These are phyloP conservation scores for Temnothorax rugatulus DNA, from an alignment of 2,888 invertebrate genomes.

Conservation along the genomic window DNA sequence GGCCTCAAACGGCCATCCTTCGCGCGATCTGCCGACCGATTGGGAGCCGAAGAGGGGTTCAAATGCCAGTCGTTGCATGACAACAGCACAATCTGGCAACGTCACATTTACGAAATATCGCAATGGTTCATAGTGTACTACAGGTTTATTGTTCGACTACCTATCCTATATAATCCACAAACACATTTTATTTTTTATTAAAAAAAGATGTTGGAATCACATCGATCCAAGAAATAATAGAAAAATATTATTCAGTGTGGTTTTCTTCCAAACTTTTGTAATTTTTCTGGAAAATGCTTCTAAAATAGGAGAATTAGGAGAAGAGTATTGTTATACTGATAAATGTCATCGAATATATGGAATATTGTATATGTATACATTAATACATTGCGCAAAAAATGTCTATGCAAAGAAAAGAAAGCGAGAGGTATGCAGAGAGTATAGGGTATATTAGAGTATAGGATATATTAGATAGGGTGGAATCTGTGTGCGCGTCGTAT, in stretches of 20 bases:
- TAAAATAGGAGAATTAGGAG: not conserved
- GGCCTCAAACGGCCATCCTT: no score
- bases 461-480: no score
- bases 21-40: no score
- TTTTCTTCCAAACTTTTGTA: not conserved
- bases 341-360: not conserved
- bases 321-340: not conserved
- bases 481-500: constrained; percentile 35
- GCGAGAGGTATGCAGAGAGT: not conserved
- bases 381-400: constrained; percentile 12
- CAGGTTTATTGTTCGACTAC: no score
- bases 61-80: no score
- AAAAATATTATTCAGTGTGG: not conserved
- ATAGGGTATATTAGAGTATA: no score
- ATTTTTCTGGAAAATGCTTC: not conserved
- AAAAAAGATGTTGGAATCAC: not conserved
- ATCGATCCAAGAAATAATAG: not conserved
- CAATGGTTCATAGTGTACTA: no score
- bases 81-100: no score
- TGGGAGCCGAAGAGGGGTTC: no score
- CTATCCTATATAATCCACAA: not conserved
- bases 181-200: not conserved
- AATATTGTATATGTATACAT: not conserved
- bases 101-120: no score
- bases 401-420: not conserved